These are phyloP conservation scores for Otolemur garnettii DNA, from an alignment of 2,113 vertebrate genomes.

Conservation along the genomic window DNA sequence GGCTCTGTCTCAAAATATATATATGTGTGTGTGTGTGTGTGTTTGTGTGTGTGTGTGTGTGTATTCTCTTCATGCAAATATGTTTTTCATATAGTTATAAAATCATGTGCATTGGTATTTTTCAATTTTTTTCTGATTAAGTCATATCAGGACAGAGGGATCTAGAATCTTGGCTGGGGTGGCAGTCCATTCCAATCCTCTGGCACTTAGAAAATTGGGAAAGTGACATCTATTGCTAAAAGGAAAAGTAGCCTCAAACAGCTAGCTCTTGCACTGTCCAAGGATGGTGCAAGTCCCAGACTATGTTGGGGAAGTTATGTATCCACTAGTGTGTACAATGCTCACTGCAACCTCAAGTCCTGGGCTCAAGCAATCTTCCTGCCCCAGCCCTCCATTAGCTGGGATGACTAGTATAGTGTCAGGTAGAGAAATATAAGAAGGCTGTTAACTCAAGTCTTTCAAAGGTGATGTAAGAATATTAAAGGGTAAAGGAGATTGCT, in stretches of 20 bases:
- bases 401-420: too few relatives aligned
- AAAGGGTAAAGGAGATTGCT: neutral
- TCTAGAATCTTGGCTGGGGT: neutral
- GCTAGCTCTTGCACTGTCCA: neutral
- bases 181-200: neutral
- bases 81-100: neutral
- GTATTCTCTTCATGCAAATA: neutral
- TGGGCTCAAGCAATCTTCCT: too few relatives aligned
- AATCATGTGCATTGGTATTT: neutral
- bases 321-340: neutral
- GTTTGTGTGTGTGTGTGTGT: too few relatives aligned
- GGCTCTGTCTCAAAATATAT: too few relatives aligned
- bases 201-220: neutral
- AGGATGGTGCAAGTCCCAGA: neutral
- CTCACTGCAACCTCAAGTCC: too few relatives aligned
- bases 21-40: too few relatives aligned
- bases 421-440: neutral
- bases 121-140: neutral
- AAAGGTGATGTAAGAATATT: neutral
- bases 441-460: neutral
- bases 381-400: too few relatives aligned
- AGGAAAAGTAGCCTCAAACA: neutral
- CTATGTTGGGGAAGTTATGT: neutral
- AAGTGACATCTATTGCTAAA: neutral
- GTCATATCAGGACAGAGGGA: neutral